Conservation (phyloP, 2,113 vertebrate species). For the Dicentrarchus labrax region DNA sequence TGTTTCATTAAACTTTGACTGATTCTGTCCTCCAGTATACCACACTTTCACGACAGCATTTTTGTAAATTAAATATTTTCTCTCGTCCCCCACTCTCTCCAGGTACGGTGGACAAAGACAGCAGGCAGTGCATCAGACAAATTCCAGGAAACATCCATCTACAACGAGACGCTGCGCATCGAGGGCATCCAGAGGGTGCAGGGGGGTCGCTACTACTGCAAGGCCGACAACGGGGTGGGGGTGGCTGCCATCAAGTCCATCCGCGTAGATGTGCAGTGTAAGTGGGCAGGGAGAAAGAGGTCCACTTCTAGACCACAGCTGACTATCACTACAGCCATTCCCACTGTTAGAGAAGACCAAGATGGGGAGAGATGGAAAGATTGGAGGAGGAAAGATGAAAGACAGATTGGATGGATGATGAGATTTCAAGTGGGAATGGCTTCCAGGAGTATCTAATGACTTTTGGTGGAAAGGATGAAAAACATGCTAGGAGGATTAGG, state of each 20-base stretch:
- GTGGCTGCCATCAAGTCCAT: constrained; percentile 99
- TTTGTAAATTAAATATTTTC: constrained; percentile 35
- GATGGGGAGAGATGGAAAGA: constrained; percentile 66
- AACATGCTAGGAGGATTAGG: constrained; percentile 47
- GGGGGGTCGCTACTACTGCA: constrained; percentile 99
- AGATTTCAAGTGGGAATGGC: constrained; percentile 79
- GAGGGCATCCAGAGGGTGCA: constrained; percentile 93
- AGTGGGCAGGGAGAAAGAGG: constrained; percentile 83
- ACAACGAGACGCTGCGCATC: constrained; percentile 97
- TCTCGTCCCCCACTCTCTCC: neutral
- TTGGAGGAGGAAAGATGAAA: constrained; percentile 71
- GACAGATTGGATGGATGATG: constrained; percentile 71
- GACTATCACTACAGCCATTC: constrained; percentile 75
- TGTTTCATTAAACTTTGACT: constrained; percentile 28
- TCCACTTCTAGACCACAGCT: constrained; percentile 76
- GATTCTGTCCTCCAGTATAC: constrained; percentile 36
- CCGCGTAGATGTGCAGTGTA: constrained; percentile 99
- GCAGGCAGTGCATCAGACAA: constrained; percentile 97
- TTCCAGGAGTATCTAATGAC: constrained; percentile 83
- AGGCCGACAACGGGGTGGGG: constrained; percentile 98
- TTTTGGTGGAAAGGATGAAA: constrained; percentile 67
- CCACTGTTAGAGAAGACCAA: constrained; percentile 63
- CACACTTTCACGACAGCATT: constrained; percentile 11
- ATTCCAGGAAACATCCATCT: constrained; percentile 98
- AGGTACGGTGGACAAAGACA: constrained; percentile 99